Evolutionary conservation across 2,113 vertebrate genomes (phyloP).

Genomic region (Alethe diademata): DNA sequence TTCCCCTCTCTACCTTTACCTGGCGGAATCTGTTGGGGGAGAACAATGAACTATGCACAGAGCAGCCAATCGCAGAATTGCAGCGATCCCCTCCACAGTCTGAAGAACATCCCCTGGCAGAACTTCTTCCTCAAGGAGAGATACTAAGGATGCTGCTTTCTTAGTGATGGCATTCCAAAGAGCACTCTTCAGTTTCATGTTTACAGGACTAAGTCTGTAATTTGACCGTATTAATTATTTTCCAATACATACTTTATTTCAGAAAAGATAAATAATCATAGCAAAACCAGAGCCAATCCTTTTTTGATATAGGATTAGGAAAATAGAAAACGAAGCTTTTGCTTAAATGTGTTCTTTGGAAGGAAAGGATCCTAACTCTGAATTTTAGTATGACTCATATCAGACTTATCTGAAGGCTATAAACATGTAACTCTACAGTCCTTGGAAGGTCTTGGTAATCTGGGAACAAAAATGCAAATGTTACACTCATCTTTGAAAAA

Average conservation of each 20-base stretch:
- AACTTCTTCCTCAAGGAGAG: slow-evolving; percentile 65
- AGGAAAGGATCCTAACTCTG: not conserved
- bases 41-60: slow-evolving; percentile 77
- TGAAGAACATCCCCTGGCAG: slow-evolving; percentile 34
- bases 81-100: slow-evolving; percentile 78
- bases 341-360: not conserved
- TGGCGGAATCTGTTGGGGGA: not conserved
- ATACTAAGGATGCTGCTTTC: slow-evolving; percentile 78
- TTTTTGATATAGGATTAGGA: not conserved
- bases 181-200: slow-evolving; percentile 78
- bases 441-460: not conserved
- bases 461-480: not conserved
- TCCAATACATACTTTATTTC: not conserved
- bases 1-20: slow-evolving; percentile 50
- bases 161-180: slow-evolving; percentile 79
- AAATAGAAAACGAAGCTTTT: not conserved
- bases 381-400: not conserved
- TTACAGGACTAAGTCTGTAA: slow-evolving; percentile 72
- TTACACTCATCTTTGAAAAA: not conserved
- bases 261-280: not conserved
- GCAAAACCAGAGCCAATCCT: not conserved
- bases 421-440: not conserved
- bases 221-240: slow-evolving; percentile 1
- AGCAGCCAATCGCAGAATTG: slow-evolving; percentile 81
- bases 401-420: not conserved